Evolutionary conservation across 2,113 vertebrate genomes (phyloP).

Genomic region (Sarotherodon lohbergeri): DNA sequence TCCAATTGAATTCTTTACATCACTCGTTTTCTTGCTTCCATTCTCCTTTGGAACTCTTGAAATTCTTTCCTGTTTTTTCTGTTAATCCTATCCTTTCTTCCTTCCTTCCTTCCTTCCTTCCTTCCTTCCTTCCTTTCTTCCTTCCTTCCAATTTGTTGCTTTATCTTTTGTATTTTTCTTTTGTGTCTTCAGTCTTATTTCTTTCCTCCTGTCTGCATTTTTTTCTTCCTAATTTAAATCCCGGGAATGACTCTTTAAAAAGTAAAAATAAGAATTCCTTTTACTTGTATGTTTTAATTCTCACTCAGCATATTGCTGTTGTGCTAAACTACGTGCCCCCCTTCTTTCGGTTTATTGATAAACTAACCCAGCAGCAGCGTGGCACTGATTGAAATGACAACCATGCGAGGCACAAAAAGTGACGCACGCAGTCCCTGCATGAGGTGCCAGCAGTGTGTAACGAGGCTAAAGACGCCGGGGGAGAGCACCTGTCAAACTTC

Average conservation of each 20-base stretch:
- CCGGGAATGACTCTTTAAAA: too few species aligned
- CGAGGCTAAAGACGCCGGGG: slow-evolving; percentile 23
- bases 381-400: slow-evolving; percentile 31
- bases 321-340: not conserved
- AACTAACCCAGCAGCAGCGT: not conserved
- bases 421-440: slow-evolving; percentile 24
- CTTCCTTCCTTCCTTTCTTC: too few species aligned
- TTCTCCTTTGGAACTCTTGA: not conserved
- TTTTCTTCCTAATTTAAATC: not conserved
- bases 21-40: not conserved
- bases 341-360: slow-evolving; percentile 20
- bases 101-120: too few species aligned
- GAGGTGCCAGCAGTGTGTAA: slow-evolving; percentile 19
- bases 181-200: not conserved
- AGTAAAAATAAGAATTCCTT: not conserved
- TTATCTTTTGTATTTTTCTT: not conserved
- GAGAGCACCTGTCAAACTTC: slow-evolving; percentile 82
- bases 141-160: not conserved
- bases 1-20: not conserved
- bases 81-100: too few species aligned
- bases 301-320: not conserved
- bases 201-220: not conserved
- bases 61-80: not conserved
- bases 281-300: too few species aligned
- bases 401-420: slow-evolving; percentile 21